Evolutionary conservation across 2,888 invertebrate genomes (phyloP), one percentile per base, ranked within the genome.

Genomic region (Vanessa cardui): DNA sequence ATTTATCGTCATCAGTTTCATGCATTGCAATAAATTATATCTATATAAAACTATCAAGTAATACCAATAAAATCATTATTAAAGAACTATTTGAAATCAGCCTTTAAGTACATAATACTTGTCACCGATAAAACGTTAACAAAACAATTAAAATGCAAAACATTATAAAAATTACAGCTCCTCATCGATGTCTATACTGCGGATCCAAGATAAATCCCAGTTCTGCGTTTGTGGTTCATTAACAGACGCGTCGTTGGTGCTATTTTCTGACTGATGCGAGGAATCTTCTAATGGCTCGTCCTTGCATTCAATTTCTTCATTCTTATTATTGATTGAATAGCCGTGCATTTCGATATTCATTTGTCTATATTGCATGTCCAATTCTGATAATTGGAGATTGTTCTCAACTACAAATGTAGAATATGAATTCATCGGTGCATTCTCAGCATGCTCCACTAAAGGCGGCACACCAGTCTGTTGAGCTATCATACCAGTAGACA

Each of bases 171-270:
- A 50, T 70, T 74, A 83, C 71, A 72, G 79, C 56, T 85, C 84
- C 0, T 86, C 85, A 52, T 84, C 83, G 16, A 74, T 73, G 20
- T 84, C 73, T 62, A 87, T 80, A 67, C 80, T 79, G 16, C 76
- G 80, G 45, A 88, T 81, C 89, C 88, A 88, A 0, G 89, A 87
- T n/a, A 85, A 70, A 62, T 88, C 87, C 82, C 84, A 87, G 63
- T 74, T 84, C 44, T 77, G 79, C 1, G 79, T 82, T 44, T 73
- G 68, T 1, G 75, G 60, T 3, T 76, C 74, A 63, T 70, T 75
- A 9, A 78, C 73, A 18, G 68, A 70, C 7, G 62, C 52, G 45
- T 75, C 73, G 1, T 74, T 66, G 0, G 72, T 58, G 5, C 72
- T 66, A 3, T 65, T 73, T 50, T 75, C 75, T 6, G 69, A 59